Percentiles rank a stretch among this genome's conserved stretches.
Evolutionary conservation across 2,888 invertebrate genomes (phyloP).

Genomic region (Hemicrepidius hirtus): DNA sequence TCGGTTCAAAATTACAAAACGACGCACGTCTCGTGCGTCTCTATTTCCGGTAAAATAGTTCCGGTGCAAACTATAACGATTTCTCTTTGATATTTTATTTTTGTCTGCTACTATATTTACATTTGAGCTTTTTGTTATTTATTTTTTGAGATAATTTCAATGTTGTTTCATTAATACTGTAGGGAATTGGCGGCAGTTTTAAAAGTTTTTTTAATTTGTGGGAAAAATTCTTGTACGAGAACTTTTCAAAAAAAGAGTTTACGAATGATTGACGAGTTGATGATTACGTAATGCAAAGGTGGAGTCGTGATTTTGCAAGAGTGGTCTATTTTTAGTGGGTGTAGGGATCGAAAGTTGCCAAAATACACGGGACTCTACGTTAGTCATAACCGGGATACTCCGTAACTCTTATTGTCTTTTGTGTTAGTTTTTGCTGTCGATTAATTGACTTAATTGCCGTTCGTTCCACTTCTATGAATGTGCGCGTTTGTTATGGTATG

Average conservation of each 20-base stretch:
- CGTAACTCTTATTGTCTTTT: conserved; percentile 50
- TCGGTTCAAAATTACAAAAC: conserved; percentile 36
- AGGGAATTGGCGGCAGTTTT: too few species aligned
- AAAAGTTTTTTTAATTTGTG: too few species aligned
- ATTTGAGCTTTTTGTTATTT: conserved; percentile 4
- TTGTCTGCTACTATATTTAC: neutral
- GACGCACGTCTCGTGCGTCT: conserved; percentile 19
- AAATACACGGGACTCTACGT: conserved; percentile 65
- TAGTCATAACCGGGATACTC: conserved; percentile 68
- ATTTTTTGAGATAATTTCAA: neutral
- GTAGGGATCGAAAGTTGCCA: conserved; percentile 63
- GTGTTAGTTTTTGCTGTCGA: conserved; percentile 23
- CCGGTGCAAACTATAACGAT: conserved; percentile 42
- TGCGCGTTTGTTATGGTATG: conserved; percentile 32
- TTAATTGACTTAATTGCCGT: conserved; percentile 46
- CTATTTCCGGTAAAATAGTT: conserved; percentile 43
- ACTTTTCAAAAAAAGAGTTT: conserved; percentile 7
- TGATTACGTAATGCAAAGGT: conserved; percentile 63
- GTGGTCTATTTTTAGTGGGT: conserved; percentile 67
- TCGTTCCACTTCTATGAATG: conserved; percentile 43
- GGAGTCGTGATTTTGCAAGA: conserved; percentile 65
- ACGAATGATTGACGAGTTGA: conserved; percentile 42
- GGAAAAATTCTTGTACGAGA: neutral
- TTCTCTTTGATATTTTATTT: conserved; percentile 8
- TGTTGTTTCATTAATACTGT: too few species aligned